A percentile compares a stretch with the other conserved stretches of the same genome.
Conservation (phyloP, 2,888 invertebrate genomes). For the Meloe dianella region DNA sequence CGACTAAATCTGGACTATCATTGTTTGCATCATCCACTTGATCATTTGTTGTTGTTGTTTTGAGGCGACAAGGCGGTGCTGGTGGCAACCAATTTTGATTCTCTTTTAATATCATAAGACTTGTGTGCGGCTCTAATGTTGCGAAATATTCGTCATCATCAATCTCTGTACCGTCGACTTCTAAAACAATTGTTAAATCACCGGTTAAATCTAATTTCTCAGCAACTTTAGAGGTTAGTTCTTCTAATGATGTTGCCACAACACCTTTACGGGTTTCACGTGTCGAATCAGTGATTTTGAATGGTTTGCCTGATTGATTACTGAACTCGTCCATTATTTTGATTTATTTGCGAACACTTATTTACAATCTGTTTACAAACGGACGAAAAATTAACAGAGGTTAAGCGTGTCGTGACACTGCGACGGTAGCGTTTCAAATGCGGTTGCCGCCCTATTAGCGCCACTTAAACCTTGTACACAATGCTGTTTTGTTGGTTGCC, state of each 20-base stretch:
- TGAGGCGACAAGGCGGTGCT: slow-evolving; percentile 67
- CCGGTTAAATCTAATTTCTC: slow-evolving; percentile 72
- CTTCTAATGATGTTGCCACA: slow-evolving; percentile 79
- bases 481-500: slow-evolving; percentile 33
- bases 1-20: slow-evolving; percentile 70
- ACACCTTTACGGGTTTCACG: slow-evolving; percentile 83
- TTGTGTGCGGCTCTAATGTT: slow-evolving; percentile 86
- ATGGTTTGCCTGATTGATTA: slow-evolving; percentile 66
- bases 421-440: slow-evolving; percentile 30
- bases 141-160: slow-evolving; percentile 95
- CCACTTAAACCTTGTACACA: slow-evolving; percentile 15
- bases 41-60: slow-evolving; percentile 52
- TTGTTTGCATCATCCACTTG: slow-evolving; percentile 45
- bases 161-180: slow-evolving; percentile 93
- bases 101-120: slow-evolving; percentile 79
- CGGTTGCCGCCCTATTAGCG: slow-evolving; percentile 44
- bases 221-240: slow-evolving; percentile 76
- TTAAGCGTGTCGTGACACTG: slow-evolving; percentile 19
- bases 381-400: not conserved
- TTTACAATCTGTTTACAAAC: slow-evolving; percentile 27
- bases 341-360: slow-evolving; percentile 39
- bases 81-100: slow-evolving; percentile 75
- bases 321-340: slow-evolving; percentile 64
- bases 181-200: slow-evolving; percentile 82
- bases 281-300: slow-evolving; percentile 80